Conservation (phyloP, 2,113 vertebrate genomes). For the Onychostoma macrolepis region DNA sequence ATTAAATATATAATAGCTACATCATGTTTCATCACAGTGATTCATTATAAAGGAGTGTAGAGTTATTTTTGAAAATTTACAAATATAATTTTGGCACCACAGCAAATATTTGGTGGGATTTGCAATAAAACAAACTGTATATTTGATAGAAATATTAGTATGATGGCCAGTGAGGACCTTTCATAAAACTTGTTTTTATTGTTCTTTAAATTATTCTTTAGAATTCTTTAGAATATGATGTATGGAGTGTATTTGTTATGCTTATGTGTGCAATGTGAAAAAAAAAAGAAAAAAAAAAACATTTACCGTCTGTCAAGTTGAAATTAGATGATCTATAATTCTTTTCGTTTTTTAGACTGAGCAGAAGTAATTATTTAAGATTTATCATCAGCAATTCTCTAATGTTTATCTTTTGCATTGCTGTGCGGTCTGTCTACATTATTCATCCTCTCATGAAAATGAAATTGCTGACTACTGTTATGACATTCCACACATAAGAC, state of each 20-base stretch:
- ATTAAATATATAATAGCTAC: neutral
- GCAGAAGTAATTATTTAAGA: constrained; percentile 4
- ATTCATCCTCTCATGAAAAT: neutral
- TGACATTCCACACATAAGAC: constrained; percentile 1
- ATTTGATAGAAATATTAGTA: neutral
- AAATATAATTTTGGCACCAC: neutral
- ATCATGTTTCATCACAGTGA: neutral
- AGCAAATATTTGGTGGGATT: neutral
- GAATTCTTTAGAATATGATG: neutral
- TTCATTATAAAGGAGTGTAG: neutral
- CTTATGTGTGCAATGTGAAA: neutral
- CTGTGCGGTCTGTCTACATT: neutral
- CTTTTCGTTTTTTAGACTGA: neutral
- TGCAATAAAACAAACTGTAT: neutral
- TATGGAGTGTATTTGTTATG: neutral
- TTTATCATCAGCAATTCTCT: neutral
- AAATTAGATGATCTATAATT: constrained; percentile 8
- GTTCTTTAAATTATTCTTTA: neutral
- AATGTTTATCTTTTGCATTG: neutral
- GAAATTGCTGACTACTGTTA: neutral
- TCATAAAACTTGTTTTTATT: neutral
- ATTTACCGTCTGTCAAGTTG: neutral
- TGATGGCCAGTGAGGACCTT: neutral
- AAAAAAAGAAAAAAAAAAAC: neutral
- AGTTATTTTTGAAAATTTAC: neutral